phyloP scores from a whole-genome alignment of 2,888 invertebrate genomes.

The Entomobrya proxima region DNA sequence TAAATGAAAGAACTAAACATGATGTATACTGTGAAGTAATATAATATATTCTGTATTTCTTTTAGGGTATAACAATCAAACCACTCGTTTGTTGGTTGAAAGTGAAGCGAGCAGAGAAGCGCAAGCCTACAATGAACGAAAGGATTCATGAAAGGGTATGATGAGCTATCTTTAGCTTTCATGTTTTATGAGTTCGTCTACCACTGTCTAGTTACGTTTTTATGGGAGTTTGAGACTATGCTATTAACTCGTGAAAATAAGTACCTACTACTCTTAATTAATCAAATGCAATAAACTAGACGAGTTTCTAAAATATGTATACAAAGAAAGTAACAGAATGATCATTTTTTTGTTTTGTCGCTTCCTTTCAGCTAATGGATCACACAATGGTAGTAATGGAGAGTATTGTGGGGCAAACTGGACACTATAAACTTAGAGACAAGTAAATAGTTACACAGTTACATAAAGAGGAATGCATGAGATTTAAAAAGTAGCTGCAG shows the following conservation, averaged over 20 bases:
- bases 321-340: not conserved
- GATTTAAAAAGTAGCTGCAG: not conserved
- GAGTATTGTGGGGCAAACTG: conserved; percentile 95
- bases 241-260: no score
- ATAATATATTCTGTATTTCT: not conserved
- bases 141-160: conserved; percentile 89
- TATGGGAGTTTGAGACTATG: not conserved
- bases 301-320: not conserved
- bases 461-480: not conserved
- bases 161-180: not conserved
- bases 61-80: conserved; percentile 96
- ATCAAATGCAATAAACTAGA: conserved; percentile 1
- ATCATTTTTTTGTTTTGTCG: not conserved
- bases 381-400: conserved; percentile 98
- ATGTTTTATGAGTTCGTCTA: no score
- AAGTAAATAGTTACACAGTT: conserved; percentile 79
- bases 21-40: no score
- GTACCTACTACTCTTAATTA: conserved; percentile 35
- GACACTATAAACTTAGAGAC: conserved; percentile 94
- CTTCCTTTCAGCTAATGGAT: conserved; percentile 85
- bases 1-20: no score
- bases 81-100: conserved; percentile 95
- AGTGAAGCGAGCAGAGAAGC: conserved; percentile 92
- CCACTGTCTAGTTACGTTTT: no score
- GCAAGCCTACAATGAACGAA: conserved; percentile 97